These are phyloP conservation scores for Phorcus lineatus DNA, from an alignment of 2,888 invertebrate species.

Conservation along the genomic window DNA sequence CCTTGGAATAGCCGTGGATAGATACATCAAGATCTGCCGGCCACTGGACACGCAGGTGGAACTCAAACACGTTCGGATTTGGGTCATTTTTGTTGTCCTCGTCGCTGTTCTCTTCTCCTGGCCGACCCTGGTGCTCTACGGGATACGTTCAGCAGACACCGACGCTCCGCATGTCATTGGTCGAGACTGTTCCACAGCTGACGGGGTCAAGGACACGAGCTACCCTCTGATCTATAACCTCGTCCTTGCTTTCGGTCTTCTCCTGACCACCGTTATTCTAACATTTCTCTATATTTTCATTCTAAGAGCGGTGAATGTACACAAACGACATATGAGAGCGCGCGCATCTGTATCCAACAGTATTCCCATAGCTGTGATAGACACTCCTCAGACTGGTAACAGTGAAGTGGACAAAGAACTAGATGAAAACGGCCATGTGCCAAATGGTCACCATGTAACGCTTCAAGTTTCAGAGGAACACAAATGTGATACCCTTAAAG, in stretches of 20 bases:
- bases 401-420: not conserved
- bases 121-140: constrained; percentile 54
- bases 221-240: constrained; percentile 53
- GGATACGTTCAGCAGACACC: constrained; percentile 45
- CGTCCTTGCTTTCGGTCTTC: constrained; percentile 49
- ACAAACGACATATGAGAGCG: not conserved
- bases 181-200: constrained; percentile 57
- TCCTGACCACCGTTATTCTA: constrained; percentile 42
- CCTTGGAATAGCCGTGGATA: not conserved
- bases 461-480: too few species aligned
- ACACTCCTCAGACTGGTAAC: not conserved
- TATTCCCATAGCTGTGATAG: not conserved
- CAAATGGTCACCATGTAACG: too few species aligned
- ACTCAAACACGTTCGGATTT: not conserved
- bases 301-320: constrained; percentile 37
- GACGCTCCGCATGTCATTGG: constrained; percentile 46
- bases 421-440: too few species aligned
- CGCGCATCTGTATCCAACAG: not conserved
- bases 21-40: constrained; percentile 9
- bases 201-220: constrained; percentile 39
- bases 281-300: constrained; percentile 51
- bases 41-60: not conserved
- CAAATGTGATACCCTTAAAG: too few species aligned
- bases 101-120: constrained; percentile 46
- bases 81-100: not conserved